Percentiles rank a stretch among this genome's conserved stretches.
These are phyloP conservation scores for Neodon shergylaensis DNA, from an alignment of 2,113 vertebrate genomes.

Conservation along the genomic window DNA sequence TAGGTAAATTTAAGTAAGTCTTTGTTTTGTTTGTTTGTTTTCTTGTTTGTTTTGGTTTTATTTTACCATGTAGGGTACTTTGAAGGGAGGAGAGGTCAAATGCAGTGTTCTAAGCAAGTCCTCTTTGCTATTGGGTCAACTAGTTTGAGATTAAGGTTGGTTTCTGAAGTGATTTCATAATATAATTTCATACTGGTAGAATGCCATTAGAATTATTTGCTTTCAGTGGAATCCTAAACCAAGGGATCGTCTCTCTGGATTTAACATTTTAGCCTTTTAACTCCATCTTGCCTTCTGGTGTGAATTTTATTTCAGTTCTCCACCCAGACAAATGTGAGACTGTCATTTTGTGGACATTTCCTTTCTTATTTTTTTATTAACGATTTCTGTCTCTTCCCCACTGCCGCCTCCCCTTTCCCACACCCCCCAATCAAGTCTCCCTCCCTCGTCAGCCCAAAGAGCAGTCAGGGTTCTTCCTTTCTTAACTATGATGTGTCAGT, in stretches of 20 bases:
- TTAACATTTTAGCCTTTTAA: not conserved
- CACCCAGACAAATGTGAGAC: not conserved
- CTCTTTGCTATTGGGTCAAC: not conserved
- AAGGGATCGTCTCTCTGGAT: not conserved
- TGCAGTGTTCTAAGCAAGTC: not conserved
- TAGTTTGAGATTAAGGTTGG: not conserved
- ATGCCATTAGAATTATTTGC: not conserved
- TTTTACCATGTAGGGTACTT: not conserved
- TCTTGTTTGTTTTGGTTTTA: not conserved
- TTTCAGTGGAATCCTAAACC: not conserved
- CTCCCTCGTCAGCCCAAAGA: too few relatives aligned
- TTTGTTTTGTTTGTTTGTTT: not conserved
- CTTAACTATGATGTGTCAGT: not conserved
- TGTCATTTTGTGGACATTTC: not conserved
- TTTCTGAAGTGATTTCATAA: constrained; percentile 29
- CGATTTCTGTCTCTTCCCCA: too few relatives aligned
- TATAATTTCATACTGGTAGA: not conserved
- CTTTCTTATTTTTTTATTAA: too few relatives aligned
- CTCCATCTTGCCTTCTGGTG: not conserved
- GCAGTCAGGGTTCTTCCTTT: too few relatives aligned
- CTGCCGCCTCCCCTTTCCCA: too few relatives aligned
- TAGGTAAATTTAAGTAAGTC: not conserved
- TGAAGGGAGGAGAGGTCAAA: not conserved
- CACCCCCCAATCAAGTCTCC: too few relatives aligned
- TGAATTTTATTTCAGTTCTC: not conserved